Evolutionary conservation across 2,888 invertebrate genomes (phyloP), one percentile per base, ranked within the genome.

Genomic region (Teleiodes luculella): DNA sequence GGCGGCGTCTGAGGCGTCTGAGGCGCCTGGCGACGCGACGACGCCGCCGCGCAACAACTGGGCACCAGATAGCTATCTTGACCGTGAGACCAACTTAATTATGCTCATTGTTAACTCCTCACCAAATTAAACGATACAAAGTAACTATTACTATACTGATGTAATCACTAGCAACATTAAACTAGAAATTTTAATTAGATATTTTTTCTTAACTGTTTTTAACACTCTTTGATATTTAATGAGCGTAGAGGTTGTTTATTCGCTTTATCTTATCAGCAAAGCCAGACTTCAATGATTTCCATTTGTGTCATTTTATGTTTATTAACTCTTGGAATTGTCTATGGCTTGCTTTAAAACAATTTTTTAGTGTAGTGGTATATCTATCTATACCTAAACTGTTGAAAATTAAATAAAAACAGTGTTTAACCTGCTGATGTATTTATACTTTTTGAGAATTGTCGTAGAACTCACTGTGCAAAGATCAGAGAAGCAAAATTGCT

Each of bases 51-150:
- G 78, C 83, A 83, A 81, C 86, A 84, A 82, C 86, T 86, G 86
- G 78, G 79, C 74, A 71, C 78, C 76, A 76, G 78, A 77, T 81
- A 74, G 66, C 81, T 83, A 82, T 80, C 80, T 85, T 86, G 78
- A 86, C 85, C 84, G 88, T 89, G 87, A 87, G 88, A 84, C 64
- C 70, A 78, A 68, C 68, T 72, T 78, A 74, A 77, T 73, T 74
- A 67, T 72, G 66, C 68, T 72, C 68, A 67, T 70, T 73, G 65
- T 72, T 73, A 37, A 45, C 18, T 51, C 41, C 48, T 35, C 13
- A 36, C 52, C 11, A 43, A 52, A 49, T 43, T 41, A 33, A 52
- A 45, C 39, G 52, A 24, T 50, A 53, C 50, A 18, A 18, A 18
- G 49, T 50, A 33, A 56, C 53, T 46, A 39, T 53, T 56, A 53